phyloP scores from a whole-genome alignment of 2,113 vertebrate species.

The Psittacus erithacus region DNA sequence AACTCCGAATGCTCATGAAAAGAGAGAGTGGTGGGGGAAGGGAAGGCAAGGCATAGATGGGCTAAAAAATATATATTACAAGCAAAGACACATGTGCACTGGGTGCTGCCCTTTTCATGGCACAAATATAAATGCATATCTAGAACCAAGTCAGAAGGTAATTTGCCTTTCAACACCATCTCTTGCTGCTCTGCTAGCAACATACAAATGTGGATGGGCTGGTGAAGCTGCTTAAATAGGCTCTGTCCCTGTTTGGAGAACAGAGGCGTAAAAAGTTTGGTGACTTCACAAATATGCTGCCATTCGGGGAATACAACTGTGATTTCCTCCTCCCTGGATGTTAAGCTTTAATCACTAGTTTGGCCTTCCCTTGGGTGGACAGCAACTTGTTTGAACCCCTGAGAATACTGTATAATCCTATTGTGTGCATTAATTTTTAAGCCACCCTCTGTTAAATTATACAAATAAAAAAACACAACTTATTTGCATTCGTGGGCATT shows the following conservation, averaged over 20 bases:
- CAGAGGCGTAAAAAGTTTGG: conserved; percentile 20
- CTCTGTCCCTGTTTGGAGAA: background rate
- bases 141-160: background rate
- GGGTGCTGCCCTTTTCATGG: background rate
- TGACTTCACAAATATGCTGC: background rate
- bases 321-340: conserved; percentile 49
- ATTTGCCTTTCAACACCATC: conserved; percentile 27
- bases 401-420: conserved; percentile 59
- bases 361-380: background rate
- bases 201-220: background rate
- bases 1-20: background rate
- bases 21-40: background rate
- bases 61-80: background rate
- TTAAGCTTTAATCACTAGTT: conserved; percentile 7
- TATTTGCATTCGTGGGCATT: conserved; percentile 54
- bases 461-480: conserved; percentile 32
- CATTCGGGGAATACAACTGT: background rate
- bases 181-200: background rate
- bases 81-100: background rate
- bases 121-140: background rate
- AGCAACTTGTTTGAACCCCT: conserved; percentile 47
- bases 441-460: conserved; percentile 53
- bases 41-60: background rate
- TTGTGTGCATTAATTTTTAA: conserved; percentile 55
- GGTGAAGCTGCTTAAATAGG: background rate